These are phyloP conservation scores for Helogale parvula DNA, from an alignment of 2,113 vertebrate genomes.

Conservation along the genomic window DNA sequence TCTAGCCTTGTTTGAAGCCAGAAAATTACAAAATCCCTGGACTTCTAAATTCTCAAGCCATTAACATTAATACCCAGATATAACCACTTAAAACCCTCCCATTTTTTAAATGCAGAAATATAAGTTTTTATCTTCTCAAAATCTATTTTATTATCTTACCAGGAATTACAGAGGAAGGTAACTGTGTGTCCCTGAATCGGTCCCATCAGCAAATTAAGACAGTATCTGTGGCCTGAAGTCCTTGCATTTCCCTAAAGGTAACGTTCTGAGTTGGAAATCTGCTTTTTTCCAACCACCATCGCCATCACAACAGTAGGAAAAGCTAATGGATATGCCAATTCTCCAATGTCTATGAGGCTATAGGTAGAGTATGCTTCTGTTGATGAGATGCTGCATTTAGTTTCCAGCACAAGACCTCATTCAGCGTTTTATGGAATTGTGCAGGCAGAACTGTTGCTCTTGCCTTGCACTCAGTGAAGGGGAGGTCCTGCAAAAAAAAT, in stretches of 20 bases:
- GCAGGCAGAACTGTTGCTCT: too few relatives aligned
- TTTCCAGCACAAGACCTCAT: not conserved
- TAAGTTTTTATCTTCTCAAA: not conserved
- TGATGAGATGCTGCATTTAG: not conserved
- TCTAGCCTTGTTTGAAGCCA: not conserved
- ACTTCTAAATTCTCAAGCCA: not conserved
- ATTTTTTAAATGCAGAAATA: not conserved
- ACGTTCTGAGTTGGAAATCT: not conserved
- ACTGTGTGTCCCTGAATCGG: not conserved
- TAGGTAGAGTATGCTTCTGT: rapidly evolving
- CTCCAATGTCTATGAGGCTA: not conserved
- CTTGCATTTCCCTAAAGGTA: not conserved
- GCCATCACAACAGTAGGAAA: not conserved
- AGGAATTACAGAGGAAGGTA: not conserved
- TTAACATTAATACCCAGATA: not conserved
- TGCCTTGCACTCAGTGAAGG: not conserved
- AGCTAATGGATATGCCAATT: not conserved
- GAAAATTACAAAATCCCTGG: not conserved
- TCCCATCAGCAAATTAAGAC: not conserved
- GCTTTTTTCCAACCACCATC: not conserved
- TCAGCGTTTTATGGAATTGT: not conserved
- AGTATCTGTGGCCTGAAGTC: rapidly evolving
- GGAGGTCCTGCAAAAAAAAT: not conserved
- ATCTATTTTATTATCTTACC: not conserved
- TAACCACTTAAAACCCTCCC: not conserved